Conservation (phyloP, 1,140 invertebrate species). For the Aphis craccivora region DNA sequence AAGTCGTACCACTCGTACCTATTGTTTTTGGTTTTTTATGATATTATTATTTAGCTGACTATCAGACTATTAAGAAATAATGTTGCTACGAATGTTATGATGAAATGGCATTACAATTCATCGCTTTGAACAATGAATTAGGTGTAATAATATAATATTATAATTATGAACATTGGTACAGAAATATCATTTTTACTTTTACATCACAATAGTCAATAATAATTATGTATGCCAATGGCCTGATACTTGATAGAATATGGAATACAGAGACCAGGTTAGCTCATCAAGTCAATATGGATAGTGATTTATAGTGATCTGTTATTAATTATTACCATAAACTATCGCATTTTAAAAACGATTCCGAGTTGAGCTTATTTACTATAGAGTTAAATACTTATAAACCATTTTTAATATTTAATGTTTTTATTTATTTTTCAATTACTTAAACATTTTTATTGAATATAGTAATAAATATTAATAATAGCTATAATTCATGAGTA, state of each 20-base stretch:
- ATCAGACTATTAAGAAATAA: neutral
- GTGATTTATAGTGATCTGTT: neutral
- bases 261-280: neutral
- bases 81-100: neutral
- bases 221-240: neutral
- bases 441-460: neutral
- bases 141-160: neutral
- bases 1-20: neutral
- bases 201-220: neutral
- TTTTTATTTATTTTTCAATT: neutral
- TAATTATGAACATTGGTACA: neutral
- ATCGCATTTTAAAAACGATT: neutral
- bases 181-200: neutral
- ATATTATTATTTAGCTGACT: constrained; percentile 2
- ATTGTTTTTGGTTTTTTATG: neutral
- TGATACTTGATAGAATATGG: neutral
- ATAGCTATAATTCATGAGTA: neutral
- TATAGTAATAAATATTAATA: neutral
- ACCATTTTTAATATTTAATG: neutral
- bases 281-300: neutral
- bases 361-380: neutral
- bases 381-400: neutral
- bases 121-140: neutral
- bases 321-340: neutral
- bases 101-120: constrained; percentile 10